Base-by-base conservation (phyloP, 2,797 vertebrate species). In the Rhinophrynus dorsalis region DNA sequence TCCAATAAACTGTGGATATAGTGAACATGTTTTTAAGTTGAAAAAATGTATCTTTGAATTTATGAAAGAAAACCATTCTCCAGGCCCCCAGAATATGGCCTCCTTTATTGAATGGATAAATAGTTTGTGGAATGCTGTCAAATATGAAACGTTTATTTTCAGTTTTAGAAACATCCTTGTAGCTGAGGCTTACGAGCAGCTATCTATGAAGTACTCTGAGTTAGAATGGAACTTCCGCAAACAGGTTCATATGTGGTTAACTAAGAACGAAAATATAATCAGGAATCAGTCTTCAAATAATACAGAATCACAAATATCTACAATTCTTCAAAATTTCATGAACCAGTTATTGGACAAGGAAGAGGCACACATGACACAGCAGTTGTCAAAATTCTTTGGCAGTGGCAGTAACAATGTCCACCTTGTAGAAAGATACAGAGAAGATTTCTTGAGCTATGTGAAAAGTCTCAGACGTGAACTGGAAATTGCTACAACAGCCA, bases 41-140 rank as follows among this genome's bases (percentile, higher is more conserved):
- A 94, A 94, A 75, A 75, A 82, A 66, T 85, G 76, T 7, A 50
- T 94, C n/a, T 79, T 93, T 33, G 79, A 67, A 17, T 79, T 86
- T 20, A 78, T 94, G 70, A 82, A 83, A 56, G 84, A 80, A 5
- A 18, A 18, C 3, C 67, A 75, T 18, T 62, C 78, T 78, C 81
- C 64, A 1, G 82, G 63, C 13, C 65, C 82, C 57, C 82, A 74
- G 32, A 74, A 81, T 64, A 76, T 92, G 8, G 65, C 83, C 33
- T 86, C 89, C 69, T 88, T 94, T 60, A 80, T 88, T 12, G 79
- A 78, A 59, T 84, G 79, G 57, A 77, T 93, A 60, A 74, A 58
- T 50, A 73, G 76, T 42, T 74, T 93, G 59, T 92, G 90, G 92
- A 86, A 82, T 15, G 76, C 70, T 1, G 77, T 88, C 23, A 74